Conservation (phyloP, 2,888 invertebrate species). For the Diplolepis rosae region DNA sequence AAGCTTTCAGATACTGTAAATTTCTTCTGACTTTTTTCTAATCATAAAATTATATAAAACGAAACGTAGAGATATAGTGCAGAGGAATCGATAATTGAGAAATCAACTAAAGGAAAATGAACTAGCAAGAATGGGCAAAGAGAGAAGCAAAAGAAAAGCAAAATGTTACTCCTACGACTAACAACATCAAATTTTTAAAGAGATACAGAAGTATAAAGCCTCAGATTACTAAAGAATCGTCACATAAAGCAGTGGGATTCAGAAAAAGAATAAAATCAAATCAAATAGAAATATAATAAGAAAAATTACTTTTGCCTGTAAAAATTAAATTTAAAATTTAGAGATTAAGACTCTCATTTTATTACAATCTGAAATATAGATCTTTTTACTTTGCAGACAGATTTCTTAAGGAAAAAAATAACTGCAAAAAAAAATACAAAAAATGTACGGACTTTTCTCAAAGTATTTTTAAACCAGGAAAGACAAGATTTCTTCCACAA, state of each 20-base stretch:
- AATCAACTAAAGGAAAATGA: conserved; percentile 62
- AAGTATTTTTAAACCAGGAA: background rate
- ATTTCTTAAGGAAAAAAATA: background rate
- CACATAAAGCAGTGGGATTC: conserved; percentile 64
- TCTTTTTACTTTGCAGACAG: background rate
- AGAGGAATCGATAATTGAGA: conserved; percentile 54
- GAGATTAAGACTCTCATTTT: background rate
- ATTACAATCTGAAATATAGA: background rate
- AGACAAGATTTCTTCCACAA: conserved; percentile 24
- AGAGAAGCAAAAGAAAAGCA: conserved; percentile 53
- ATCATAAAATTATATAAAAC: conserved; percentile 44
- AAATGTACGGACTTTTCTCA: conserved; percentile 12
- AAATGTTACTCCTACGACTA: conserved; percentile 40
- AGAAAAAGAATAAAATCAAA: conserved; percentile 31
- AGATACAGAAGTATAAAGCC: conserved; percentile 56
- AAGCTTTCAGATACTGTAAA: background rate
- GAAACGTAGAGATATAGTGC: conserved; percentile 58
- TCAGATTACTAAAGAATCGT: conserved; percentile 74
- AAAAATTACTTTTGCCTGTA: background rate
- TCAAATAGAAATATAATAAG: conserved; percentile 7
- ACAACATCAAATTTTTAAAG: conserved; percentile 37
- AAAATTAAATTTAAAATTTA: background rate
- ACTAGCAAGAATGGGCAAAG: conserved; percentile 65
- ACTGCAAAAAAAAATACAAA: conserved; percentile 36
- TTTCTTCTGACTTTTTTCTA: background rate